phyloP scores from a whole-genome alignment of 1,140 invertebrate species.

The Drosophila trapezifrons region DNA sequence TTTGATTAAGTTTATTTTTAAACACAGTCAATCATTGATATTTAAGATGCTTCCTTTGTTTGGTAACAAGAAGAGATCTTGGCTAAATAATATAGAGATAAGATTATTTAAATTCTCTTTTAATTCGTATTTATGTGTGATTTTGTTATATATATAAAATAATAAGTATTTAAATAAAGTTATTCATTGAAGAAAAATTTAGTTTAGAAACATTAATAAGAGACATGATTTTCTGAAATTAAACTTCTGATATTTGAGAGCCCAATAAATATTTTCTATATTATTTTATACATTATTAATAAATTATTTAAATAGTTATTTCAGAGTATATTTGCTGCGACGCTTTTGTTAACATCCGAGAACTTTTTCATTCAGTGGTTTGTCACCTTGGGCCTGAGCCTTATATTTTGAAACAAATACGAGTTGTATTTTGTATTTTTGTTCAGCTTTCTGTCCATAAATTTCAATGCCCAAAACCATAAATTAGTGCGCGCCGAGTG shows the following conservation, averaged over 20 bases:
- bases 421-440: conserved; percentile 56
- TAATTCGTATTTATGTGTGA: neutral
- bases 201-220: neutral
- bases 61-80: neutral
- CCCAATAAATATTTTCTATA: too few species aligned
- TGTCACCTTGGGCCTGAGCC: conserved; percentile 46
- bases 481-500: conserved; percentile 71
- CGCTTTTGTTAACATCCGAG: neutral
- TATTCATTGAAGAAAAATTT: neutral
- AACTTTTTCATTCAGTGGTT: conserved; percentile 10
- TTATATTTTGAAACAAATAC: conserved; percentile 63
- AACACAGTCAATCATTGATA: neutral
- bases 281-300: too few species aligned
- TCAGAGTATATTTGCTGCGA: conserved; percentile 5
- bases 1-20: conserved; percentile 27
- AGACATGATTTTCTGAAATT: too few species aligned
- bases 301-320: neutral
- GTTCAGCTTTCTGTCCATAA: conserved; percentile 60
- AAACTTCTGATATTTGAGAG: too few species aligned
- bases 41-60: conserved; percentile 6
- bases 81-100: too few species aligned
- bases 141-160: too few species aligned
- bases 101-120: neutral
- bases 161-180: too few species aligned
- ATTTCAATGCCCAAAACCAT: conserved; percentile 72